phyloP scores from a whole-genome alignment of 2,888 invertebrate species.

The Cephalotes varians region DNA sequence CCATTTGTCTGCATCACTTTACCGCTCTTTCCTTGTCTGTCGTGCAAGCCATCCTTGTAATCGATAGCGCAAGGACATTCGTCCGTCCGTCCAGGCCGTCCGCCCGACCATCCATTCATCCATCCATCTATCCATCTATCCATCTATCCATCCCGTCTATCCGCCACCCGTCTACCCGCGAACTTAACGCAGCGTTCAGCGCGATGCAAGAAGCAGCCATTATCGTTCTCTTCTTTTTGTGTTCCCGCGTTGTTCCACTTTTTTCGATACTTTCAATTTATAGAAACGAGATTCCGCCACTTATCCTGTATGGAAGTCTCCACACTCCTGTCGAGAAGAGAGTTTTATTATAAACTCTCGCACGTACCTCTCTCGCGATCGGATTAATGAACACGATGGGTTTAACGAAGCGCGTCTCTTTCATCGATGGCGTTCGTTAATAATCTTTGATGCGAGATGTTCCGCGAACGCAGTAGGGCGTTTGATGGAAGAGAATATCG shows the following conservation, averaged over 20 bases:
- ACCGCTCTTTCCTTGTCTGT: conserved; percentile 59
- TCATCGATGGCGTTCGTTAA: conserved; percentile 51
- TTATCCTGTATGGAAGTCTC: conserved; percentile 47
- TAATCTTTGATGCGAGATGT: conserved; percentile 52
- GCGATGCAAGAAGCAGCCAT: conserved; percentile 69
- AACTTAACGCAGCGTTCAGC: conserved; percentile 65
- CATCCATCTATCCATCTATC: conserved; percentile 56
- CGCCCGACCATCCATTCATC: conserved; percentile 51
- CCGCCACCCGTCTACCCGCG: conserved; percentile 58
- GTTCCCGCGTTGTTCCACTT: conserved; percentile 48
- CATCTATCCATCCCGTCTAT: conserved; percentile 60
- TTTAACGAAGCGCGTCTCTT: conserved; percentile 51
- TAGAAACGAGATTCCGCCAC: conserved; percentile 52
- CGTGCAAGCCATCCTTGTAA: conserved; percentile 59
- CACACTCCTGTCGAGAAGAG: conserved; percentile 30
- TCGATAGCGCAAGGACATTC: conserved; percentile 70
- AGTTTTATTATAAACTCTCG: conserved; percentile 47
- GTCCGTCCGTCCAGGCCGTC: conserved; percentile 51
- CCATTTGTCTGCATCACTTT: conserved; percentile 72
- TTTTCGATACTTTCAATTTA: conserved; percentile 61
- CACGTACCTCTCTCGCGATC: conserved; percentile 37
- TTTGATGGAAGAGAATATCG: conserved; percentile 36
- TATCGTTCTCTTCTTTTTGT: conserved; percentile 67
- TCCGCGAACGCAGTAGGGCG: conserved; percentile 11
- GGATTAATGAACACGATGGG: conserved; percentile 50